Percentiles rank a stretch among this genome's conserved stretches.
phyloP scores from a whole-genome alignment of 2,113 vertebrate genomes.

The Pygoscelis antarcticus region DNA sequence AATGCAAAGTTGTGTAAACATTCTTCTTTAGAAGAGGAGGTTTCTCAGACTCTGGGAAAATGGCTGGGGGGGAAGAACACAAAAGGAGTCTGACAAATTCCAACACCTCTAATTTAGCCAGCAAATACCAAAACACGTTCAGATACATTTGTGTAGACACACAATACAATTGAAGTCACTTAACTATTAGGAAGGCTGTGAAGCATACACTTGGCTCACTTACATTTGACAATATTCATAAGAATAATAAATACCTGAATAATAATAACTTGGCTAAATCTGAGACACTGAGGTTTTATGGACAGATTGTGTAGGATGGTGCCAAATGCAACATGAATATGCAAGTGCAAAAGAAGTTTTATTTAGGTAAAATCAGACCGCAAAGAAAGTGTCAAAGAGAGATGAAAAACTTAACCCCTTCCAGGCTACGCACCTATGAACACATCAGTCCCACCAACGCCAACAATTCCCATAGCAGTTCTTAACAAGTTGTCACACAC shows the following conservation, averaged over 20 bases:
- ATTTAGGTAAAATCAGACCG: constrained; percentile 24
- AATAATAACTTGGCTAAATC: constrained; percentile 42
- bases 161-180: background rate
- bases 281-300: constrained; percentile 12
- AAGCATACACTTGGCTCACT: background rate
- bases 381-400: background rate
- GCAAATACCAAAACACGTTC: background rate
- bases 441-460: background rate
- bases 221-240: background rate
- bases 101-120: constrained; percentile 9
- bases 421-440: background rate
- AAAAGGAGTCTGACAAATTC: constrained; percentile 31
- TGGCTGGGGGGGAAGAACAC: background rate
- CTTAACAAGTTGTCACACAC: background rate
- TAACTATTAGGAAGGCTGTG: background rate
- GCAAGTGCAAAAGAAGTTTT: constrained; percentile 21
- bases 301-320: background rate
- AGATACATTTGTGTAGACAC: background rate
- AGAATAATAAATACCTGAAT: constrained; percentile 61
- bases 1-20: constrained; percentile 24
- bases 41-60: constrained; percentile 49
- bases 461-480: background rate
- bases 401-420: background rate
- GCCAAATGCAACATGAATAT: constrained; percentile 46
- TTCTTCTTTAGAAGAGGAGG: constrained; percentile 22